A percentile compares a stretch with the other conserved stretches of the same genome.
Evolutionary conservation across 2,797 vertebrate species (phyloP).

Genomic region (Poecilia gillii): DNA sequence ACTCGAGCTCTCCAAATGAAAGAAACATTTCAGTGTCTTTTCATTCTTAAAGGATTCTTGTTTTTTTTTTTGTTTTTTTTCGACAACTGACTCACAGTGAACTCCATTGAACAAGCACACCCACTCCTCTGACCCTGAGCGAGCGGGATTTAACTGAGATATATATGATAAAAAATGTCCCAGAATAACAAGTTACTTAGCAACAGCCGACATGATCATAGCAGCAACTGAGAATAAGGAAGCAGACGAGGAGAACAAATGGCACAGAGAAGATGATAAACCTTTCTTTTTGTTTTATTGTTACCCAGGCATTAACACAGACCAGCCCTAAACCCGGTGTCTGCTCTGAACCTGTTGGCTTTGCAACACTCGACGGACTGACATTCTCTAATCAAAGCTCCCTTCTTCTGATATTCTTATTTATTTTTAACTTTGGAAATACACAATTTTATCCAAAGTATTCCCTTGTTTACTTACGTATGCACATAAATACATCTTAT

Average conservation of each 20-base stretch:
- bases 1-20: background rate
- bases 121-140: slow-evolving; percentile 51
- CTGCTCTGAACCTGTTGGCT: background rate
- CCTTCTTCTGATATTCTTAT: background rate
- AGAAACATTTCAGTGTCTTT: slow-evolving; percentile 4
- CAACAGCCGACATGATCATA: slow-evolving; percentile 44
- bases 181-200: slow-evolving; percentile 58
- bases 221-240: slow-evolving; percentile 20
- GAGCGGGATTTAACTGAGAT: slow-evolving; percentile 43
- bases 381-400: background rate
- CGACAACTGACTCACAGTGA: slow-evolving; percentile 31
- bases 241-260: slow-evolving; percentile 20
- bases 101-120: slow-evolving; percentile 25
- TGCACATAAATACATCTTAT: background rate
- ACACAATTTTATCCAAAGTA: background rate
- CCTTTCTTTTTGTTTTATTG: background rate
- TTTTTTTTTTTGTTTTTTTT: background rate
- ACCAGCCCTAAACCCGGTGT: background rate
- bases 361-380: background rate
- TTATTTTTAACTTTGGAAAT: background rate
- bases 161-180: slow-evolving; percentile 41
- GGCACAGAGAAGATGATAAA: background rate
- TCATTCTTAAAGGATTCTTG: slow-evolving; percentile 8
- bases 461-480: too few relatives aligned
- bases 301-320: background rate